These are phyloP conservation scores for Rhinophrynus dorsalis DNA, from an alignment of 2,797 vertebrate species.

Conservation along the genomic window DNA sequence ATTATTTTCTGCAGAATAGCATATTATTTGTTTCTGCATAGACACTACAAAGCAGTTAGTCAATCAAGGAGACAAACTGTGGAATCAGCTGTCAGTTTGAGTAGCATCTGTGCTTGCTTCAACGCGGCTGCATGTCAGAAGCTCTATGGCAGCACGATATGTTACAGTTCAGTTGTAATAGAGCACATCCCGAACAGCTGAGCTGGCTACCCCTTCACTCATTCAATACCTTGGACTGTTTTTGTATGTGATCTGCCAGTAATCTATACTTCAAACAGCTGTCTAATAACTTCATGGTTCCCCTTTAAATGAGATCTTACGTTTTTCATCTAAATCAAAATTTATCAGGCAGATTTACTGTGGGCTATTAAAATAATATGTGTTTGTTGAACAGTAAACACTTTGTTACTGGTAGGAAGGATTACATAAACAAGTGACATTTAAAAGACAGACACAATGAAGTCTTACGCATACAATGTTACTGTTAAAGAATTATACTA, in stretches of 20 bases:
- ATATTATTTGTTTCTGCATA: no score
- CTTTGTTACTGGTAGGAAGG: conserved; percentile 75
- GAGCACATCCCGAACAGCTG: conserved; percentile 66
- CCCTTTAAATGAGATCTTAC: conserved; percentile 68
- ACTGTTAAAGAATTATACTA: conserved; percentile 57
- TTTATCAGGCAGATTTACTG: conserved; percentile 83
- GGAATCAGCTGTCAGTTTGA: conserved; percentile 64
- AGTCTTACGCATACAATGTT: conserved; percentile 57
- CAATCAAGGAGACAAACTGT: conserved; percentile 11
- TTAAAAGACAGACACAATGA: conserved; percentile 65
- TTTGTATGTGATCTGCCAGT: conserved; percentile 52
- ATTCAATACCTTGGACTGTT: conserved; percentile 50
- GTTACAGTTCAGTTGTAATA: conserved; percentile 55
- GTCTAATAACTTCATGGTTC: conserved; percentile 65
- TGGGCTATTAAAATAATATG: conserved; percentile 74
- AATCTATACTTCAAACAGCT: conserved; percentile 65
- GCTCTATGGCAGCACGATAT: conserved; percentile 48
- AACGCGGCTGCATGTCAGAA: conserved; percentile 38
- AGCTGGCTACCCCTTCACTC: conserved; percentile 54
- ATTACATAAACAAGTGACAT: conserved; percentile 76
- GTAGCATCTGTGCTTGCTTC: conserved; percentile 58
- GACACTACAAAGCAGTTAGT: background rate
- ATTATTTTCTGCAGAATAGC: no score
- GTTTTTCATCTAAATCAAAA: conserved; percentile 77
- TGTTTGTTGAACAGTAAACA: conserved; percentile 78